A percentile compares a stretch with the other conserved stretches of the same genome.
These are phyloP conservation scores for Drosophila triauraria DNA, from an alignment of 1,140 invertebrate genomes.

Conservation along the genomic window DNA sequence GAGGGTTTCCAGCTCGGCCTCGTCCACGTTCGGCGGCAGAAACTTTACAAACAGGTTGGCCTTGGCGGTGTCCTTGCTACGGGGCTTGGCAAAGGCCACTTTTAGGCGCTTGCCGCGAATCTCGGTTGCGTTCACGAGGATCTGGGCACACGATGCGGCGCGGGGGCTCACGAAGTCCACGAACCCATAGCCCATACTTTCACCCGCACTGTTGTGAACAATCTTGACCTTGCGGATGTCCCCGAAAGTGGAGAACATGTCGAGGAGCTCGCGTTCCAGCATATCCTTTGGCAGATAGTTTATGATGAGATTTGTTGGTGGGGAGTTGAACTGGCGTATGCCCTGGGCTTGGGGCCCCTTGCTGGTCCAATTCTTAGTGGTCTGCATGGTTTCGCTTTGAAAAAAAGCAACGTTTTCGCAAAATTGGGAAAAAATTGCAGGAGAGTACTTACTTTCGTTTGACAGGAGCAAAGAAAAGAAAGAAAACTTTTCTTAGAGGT, in stretches of 20 bases:
- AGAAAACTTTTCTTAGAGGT: background rate
- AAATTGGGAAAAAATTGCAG: background rate
- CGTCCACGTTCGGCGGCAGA: background rate
- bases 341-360: background rate
- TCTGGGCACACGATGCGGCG: background rate
- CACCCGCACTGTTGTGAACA: background rate
- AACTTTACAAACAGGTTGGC: background rate
- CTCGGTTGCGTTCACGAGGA: background rate
- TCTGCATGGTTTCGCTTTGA: background rate
- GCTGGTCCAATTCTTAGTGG: too few species aligned
- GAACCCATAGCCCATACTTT: background rate
- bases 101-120: background rate
- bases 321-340: rapidly evolving
- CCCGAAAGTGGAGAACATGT: background rate
- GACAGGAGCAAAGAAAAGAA: background rate
- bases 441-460: background rate
- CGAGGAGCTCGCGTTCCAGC: background rate
- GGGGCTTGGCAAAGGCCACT: background rate
- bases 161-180: background rate
- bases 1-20: background rate
- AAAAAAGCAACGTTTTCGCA: too few species aligned
- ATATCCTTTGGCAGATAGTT: background rate
- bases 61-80: background rate
- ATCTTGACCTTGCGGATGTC: background rate
- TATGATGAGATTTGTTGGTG: background rate